Conservation (phyloP, 2,888 invertebrate species). For the Zeuzera pyrina region DNA sequence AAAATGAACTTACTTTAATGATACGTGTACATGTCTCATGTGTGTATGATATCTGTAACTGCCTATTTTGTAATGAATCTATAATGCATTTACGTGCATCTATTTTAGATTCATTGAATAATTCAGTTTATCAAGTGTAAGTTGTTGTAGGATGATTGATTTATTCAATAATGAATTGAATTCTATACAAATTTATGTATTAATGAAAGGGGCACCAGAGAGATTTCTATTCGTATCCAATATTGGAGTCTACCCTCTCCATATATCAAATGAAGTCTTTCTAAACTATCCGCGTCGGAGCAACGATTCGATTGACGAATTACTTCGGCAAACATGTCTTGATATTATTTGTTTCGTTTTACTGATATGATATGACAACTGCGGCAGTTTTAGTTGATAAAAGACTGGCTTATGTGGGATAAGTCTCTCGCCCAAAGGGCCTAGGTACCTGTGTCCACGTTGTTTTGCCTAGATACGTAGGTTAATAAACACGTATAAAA, state of each 20-base stretch:
- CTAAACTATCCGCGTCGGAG: conserved; percentile 58
- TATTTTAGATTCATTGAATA: background rate
- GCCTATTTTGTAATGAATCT: too few relatives aligned
- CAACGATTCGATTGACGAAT: conserved; percentile 51
- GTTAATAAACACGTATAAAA: too few relatives aligned
- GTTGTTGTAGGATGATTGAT: conserved; percentile 29
- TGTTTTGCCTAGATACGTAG: too few relatives aligned
- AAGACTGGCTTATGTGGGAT: too few relatives aligned
- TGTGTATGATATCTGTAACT: too few relatives aligned
- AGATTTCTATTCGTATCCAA: conserved; percentile 34
- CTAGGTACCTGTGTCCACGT: too few relatives aligned
- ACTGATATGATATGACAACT: too few relatives aligned
- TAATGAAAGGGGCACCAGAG: conserved; percentile 27
- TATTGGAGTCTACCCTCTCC: conserved; percentile 50
- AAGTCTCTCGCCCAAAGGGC: too few relatives aligned
- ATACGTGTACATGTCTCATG: too few relatives aligned
- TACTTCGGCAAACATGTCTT: conserved; percentile 21
- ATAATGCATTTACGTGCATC: background rate
- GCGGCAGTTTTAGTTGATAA: too few relatives aligned
- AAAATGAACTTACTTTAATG: too few relatives aligned
- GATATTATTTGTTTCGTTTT: conserved; percentile 20
- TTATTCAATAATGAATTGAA: conserved; percentile 39
- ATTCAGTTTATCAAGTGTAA: background rate
- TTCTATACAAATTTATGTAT: conserved; percentile 40
- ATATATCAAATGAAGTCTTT: conserved; percentile 66